phyloP scores from a whole-genome alignment of 2,797 vertebrate species.

The Hydrolagus colliei region DNA sequence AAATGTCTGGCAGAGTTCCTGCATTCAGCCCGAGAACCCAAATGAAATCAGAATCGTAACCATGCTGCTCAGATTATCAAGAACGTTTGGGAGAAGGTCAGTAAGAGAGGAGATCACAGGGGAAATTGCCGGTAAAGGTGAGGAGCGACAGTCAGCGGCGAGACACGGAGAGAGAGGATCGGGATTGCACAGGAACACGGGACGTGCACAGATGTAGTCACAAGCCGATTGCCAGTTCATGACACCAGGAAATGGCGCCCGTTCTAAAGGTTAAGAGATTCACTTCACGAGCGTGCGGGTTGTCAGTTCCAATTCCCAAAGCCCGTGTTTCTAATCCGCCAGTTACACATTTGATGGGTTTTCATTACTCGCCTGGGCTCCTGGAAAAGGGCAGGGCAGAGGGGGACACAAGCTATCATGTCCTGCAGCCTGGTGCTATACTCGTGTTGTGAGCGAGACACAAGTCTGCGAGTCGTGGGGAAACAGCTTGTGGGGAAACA shows the following conservation, averaged over 20 bases:
- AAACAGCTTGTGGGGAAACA: neutral
- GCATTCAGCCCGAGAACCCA: too few relatives aligned
- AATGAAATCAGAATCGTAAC: too few relatives aligned
- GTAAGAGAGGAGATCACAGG: neutral
- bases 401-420: conserved; percentile 3
- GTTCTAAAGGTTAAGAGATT: conserved; percentile 27
- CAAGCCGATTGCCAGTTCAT: neutral
- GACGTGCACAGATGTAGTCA: neutral
- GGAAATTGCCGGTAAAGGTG: neutral
- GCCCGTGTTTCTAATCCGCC: conserved; percentile 8
- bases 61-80: too few relatives aligned
- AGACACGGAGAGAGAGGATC: neutral
- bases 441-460: neutral
- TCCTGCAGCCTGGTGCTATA: conserved; percentile 16
- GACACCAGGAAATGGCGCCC: conserved; percentile 22
- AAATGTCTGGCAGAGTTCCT: too few relatives aligned
- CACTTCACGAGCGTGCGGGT: conserved; percentile 2
- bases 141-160: neutral
- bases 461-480: neutral
- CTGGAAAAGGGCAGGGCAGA: neutral
- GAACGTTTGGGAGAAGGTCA: neutral
- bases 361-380: conserved; percentile 19
- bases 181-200: neutral
- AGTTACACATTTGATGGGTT: conserved; percentile 28
- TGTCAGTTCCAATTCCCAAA: neutral